Conservation (phyloP, 2,888 invertebrate genomes). For the Lomographa bimaculata region DNA sequence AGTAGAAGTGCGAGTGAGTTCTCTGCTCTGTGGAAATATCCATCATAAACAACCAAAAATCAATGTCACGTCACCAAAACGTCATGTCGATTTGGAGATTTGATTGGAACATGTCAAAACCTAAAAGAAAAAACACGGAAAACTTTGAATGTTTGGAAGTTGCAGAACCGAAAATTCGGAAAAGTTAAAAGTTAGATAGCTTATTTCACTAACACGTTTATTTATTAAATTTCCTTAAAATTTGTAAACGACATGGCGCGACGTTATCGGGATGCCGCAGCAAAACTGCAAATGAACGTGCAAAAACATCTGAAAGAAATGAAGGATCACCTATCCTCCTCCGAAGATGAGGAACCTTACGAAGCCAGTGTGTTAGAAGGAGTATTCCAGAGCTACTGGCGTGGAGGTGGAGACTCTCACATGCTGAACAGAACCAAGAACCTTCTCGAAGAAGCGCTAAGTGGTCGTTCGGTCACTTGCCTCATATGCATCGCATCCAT, state of each 20-base stretch:
- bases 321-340: conserved; percentile 67
- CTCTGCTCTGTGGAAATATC: too few relatives aligned
- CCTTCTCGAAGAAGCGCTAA: conserved; percentile 90
- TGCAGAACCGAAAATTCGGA: too few relatives aligned
- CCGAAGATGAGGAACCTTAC: conserved; percentile 74
- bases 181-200: too few relatives aligned
- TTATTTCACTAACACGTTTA: too few relatives aligned
- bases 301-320: conserved; percentile 72
- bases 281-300: conserved; percentile 72
- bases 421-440: conserved; percentile 85
- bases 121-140: neutral
- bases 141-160: too few relatives aligned
- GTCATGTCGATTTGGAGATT: conserved; percentile 38
- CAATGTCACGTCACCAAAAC: too few relatives aligned
- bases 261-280: conserved; percentile 71
- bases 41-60: too few relatives aligned
- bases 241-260: too few relatives aligned
- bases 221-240: too few relatives aligned
- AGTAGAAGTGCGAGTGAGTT: too few relatives aligned
- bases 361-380: conserved; percentile 66
- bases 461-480: conserved; percentile 92
- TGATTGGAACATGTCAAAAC: conserved; percentile 11
- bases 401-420: conserved; percentile 66
- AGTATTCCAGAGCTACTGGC: conserved; percentile 67
- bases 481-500: conserved; percentile 95